Base-by-base conservation (phyloP, 2,888 invertebrate genomes). In the Sericinus montela region DNA sequence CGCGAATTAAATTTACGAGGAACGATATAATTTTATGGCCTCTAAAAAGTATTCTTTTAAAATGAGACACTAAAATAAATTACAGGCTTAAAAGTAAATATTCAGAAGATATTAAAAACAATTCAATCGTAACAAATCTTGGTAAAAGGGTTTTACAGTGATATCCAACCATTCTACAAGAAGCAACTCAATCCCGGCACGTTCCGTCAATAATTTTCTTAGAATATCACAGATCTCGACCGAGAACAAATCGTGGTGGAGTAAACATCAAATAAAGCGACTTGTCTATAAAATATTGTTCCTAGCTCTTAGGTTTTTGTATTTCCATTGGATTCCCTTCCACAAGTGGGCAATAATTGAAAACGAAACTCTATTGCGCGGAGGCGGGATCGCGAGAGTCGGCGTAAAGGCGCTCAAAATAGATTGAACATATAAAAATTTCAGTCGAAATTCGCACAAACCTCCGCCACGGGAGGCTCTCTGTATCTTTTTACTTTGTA, bases 311-410 rank as follows among this genome's bases (percentile, higher is more conserved):
- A 62, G 62, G 59, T 69, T 72, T 84, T 86, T 86, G 83, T 84
- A 87, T 84, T 78, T 78, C 80, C 79, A 72, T 80, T 70, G 80
- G 74, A 79, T 78, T 80, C 69, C 75, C 81, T 85, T 87, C 88
- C 80, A 88, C 88, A 88, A 88, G 88, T 88, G 87, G 88, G 88
- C 82, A 85, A 88, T 88, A 88, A 87, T 88, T 88, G 88, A 87
- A 87, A 85, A 85, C 78, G 86, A 87, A 86, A 87, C 83, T 79
- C 81, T 80, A 79, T 80, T 78, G 80, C 75, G 77, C 79, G 76
- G 73, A 72, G 76, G 76, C 72, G 80, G 72, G 78, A 73, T 75
- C 78, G 81, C 78, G 82, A 81, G 85, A 84, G 80, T 85, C 80
- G 78, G 81, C 79, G 82, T 86, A 84, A 86, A 86, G 79, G 85